Conservation (phyloP, 1,140 invertebrate genomes). For the Stenopsyche tienmushanensis region DNA sequence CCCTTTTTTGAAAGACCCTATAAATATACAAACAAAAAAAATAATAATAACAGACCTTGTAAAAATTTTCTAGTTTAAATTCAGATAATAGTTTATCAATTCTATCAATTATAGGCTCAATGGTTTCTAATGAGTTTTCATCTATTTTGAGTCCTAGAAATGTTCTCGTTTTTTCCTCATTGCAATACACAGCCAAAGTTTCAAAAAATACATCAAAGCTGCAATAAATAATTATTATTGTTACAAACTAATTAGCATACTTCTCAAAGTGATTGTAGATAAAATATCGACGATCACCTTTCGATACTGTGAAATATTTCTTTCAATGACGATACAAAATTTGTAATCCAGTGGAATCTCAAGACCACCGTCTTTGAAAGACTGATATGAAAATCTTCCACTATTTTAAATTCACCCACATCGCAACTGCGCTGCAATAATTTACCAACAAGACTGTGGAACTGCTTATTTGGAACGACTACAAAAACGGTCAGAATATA, state of each 20-base stretch:
- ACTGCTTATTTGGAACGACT: slow-evolving; percentile 44
- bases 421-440: slow-evolving; percentile 39
- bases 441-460: slow-evolving; percentile 44
- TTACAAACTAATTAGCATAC: neutral
- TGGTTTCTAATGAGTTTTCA: slow-evolving; percentile 51
- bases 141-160: slow-evolving; percentile 67
- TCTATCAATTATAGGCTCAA: slow-evolving; percentile 56
- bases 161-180: slow-evolving; percentile 73
- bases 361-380: slow-evolving; percentile 46
- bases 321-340: slow-evolving; percentile 25
- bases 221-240: slow-evolving; percentile 31
- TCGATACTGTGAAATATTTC: neutral
- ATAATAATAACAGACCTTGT: too few species aligned
- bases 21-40: too few species aligned
- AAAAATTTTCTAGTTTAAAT: slow-evolving; percentile 66
- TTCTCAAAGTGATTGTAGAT: neutral
- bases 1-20: too few species aligned
- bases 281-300: slow-evolving; percentile 9
- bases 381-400: slow-evolving; percentile 51
- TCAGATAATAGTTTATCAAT: slow-evolving; percentile 65
- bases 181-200: slow-evolving; percentile 65
- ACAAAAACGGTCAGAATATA: too few species aligned
- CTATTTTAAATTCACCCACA: slow-evolving; percentile 42
- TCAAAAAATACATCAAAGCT: slow-evolving; percentile 64
- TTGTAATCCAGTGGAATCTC: slow-evolving; percentile 36